Evolutionary conservation across 2,113 vertebrate genomes (phyloP).

Genomic region (Peucedramus taeniatus): DNA sequence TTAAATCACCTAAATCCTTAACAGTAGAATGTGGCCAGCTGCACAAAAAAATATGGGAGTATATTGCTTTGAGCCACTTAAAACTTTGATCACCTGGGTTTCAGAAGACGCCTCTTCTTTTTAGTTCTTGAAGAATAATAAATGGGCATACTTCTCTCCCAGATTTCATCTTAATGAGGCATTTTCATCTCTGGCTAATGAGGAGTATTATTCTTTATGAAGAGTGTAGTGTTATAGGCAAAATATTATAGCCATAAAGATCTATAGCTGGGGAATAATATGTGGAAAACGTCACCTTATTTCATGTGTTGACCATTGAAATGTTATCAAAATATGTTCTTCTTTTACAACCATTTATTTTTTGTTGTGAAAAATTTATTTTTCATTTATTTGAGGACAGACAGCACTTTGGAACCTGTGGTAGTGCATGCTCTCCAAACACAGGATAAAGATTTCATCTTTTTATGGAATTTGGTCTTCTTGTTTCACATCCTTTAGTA

Average conservation of each 20-base stretch:
- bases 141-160: not conserved
- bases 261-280: not conserved
- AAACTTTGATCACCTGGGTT: not conserved
- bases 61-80: not conserved
- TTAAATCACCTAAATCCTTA: not conserved
- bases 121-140: not conserved
- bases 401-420: not conserved
- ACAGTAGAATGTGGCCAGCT: not conserved
- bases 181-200: not conserved
- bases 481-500: not conserved
- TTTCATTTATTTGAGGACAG: not conserved
- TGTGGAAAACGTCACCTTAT: not conserved
- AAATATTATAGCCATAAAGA: not conserved
- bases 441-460: not conserved
- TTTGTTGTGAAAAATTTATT: not conserved
- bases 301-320: not conserved
- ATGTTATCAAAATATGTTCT: not conserved
- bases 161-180: not conserved
- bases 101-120: not conserved
- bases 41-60: not conserved
- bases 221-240: not conserved
- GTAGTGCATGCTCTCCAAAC: not conserved
- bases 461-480: not conserved
- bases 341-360: not conserved
- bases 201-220: not conserved